Evolutionary conservation across 2,888 invertebrate genomes (phyloP).

Genomic region (Ennomos erosarius): DNA sequence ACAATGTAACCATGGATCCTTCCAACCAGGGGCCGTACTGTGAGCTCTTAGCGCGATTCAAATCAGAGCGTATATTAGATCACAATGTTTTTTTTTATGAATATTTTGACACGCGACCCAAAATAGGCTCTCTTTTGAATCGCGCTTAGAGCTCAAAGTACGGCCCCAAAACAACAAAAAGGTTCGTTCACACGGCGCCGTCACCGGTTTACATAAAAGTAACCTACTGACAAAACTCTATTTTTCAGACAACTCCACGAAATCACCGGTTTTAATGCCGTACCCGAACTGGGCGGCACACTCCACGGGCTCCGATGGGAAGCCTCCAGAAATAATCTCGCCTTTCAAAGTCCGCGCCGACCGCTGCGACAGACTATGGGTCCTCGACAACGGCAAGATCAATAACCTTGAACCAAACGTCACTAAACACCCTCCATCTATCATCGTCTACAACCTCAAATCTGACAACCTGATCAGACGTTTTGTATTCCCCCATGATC

Average conservation of each 20-base stretch:
- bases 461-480: slow-evolving; percentile 89
- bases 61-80: too few species aligned
- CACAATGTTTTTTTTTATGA: too few species aligned
- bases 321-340: slow-evolving; percentile 89
- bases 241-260: slow-evolving; percentile 86
- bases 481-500: slow-evolving; percentile 86
- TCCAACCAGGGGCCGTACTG: too few species aligned
- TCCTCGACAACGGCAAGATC: slow-evolving; percentile 89
- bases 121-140: too few species aligned
- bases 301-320: slow-evolving; percentile 77
- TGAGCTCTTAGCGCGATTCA: too few species aligned
- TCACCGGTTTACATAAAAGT: too few species aligned
- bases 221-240: slow-evolving; percentile 11
- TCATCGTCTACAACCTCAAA: slow-evolving; percentile 90
- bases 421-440: slow-evolving; percentile 84
- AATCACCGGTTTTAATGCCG: slow-evolving; percentile 89
- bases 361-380: slow-evolving; percentile 91
- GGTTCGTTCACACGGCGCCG: too few species aligned
- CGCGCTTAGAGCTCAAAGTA: too few species aligned
- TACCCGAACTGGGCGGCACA: slow-evolving; percentile 93
- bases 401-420: slow-evolving; percentile 82
- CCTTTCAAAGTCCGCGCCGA: slow-evolving; percentile 91
- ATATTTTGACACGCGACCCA: too few species aligned
- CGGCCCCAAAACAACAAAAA: too few species aligned
- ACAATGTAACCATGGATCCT: too few species aligned